Evolutionary conservation across 2,113 vertebrate genomes (phyloP).

Genomic region (Hypomesus transpacificus): DNA sequence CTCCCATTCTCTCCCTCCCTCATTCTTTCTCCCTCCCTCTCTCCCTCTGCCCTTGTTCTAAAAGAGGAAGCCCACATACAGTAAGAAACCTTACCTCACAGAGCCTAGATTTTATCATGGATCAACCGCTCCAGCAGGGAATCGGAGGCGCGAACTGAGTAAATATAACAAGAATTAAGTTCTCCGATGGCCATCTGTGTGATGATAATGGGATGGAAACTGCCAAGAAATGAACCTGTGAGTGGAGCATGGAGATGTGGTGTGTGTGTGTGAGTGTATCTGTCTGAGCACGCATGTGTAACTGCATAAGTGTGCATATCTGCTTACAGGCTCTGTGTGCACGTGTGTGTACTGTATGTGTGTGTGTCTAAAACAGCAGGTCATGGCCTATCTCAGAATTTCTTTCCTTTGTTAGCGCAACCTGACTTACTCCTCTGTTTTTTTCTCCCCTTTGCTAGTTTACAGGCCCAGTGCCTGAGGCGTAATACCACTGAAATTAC

Average conservation of each 20-base stretch:
- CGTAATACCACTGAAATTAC: slow-evolving; percentile 54
- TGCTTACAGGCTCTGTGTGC: not conserved
- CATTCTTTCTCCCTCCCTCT: not conserved
- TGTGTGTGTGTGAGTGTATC: not conserved
- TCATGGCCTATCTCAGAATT: slow-evolving; percentile 24
- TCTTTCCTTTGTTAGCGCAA: slow-evolving; percentile 23
- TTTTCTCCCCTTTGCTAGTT: slow-evolving; percentile 29
- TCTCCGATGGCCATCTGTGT: slow-evolving; percentile 66
- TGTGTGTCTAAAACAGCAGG: slow-evolving; percentile 1
- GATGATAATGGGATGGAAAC: slow-evolving; percentile 51
- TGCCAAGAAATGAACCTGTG: slow-evolving; percentile 62
- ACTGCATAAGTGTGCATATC: too few relatives aligned
- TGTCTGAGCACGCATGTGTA: not conserved
- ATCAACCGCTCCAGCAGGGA: slow-evolving; percentile 59
- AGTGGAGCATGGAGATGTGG: slow-evolving; percentile 19
- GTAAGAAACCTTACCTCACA: slow-evolving; percentile 20
- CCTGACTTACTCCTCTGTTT: slow-evolving; percentile 28
- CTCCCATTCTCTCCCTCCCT: not conserved
- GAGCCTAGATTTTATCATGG: slow-evolving; percentile 51
- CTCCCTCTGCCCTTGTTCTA: slow-evolving; percentile 11
- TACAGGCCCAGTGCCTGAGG: slow-evolving; percentile 42
- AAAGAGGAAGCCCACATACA: slow-evolving; percentile 13
- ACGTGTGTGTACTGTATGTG: not conserved
- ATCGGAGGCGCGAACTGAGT: slow-evolving; percentile 51
- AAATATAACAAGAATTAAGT: slow-evolving; percentile 68